Percentiles rank a stretch among this genome's conserved stretches.
Conservation (phyloP, 2,888 invertebrate species). For the Drosophila recens region DNA sequence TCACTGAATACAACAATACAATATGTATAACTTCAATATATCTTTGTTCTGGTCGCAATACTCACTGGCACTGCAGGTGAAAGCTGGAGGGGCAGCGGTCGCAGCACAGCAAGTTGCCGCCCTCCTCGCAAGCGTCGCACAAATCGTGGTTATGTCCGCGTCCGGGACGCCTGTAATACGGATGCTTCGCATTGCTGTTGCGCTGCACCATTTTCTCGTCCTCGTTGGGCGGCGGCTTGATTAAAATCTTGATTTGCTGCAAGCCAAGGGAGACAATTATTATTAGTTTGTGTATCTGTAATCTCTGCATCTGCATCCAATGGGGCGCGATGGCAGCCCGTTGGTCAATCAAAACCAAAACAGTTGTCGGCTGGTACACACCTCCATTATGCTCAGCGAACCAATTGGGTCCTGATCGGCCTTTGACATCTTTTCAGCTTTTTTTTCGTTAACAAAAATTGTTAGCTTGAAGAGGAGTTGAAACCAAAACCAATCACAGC, state of each 20-base stretch:
- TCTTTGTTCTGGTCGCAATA: slow-evolving; percentile 7
- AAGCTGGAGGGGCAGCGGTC: slow-evolving; percentile 98
- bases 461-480: slow-evolving; percentile 57
- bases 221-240: slow-evolving; percentile 95
- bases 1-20: slow-evolving; percentile 87
- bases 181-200: slow-evolving; percentile 90
- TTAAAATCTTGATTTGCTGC: slow-evolving; percentile 94
- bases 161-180: slow-evolving; percentile 94
- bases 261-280: slow-evolving; percentile 9
- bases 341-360: background rate
- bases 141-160: slow-evolving; percentile 96
- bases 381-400: slow-evolving; percentile 94
- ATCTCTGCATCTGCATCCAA: slow-evolving; percentile 20
- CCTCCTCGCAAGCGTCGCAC: slow-evolving; percentile 97
- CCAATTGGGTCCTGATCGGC: slow-evolving; percentile 92
- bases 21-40: background rate
- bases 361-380: slow-evolving; percentile 85
- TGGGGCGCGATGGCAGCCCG: slow-evolving; percentile 15
- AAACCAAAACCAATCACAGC: slow-evolving; percentile 60
- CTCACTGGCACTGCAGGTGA: slow-evolving; percentile 97
- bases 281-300: slow-evolving; percentile 32
- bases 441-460: slow-evolving; percentile 43
- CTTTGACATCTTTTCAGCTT: slow-evolving; percentile 86
- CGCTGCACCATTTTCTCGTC: slow-evolving; percentile 87
- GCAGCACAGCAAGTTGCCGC: slow-evolving; percentile 97